Evolutionary conservation across 1,140 invertebrate genomes (phyloP).

Genomic region (Drosophila eugracilis): DNA sequence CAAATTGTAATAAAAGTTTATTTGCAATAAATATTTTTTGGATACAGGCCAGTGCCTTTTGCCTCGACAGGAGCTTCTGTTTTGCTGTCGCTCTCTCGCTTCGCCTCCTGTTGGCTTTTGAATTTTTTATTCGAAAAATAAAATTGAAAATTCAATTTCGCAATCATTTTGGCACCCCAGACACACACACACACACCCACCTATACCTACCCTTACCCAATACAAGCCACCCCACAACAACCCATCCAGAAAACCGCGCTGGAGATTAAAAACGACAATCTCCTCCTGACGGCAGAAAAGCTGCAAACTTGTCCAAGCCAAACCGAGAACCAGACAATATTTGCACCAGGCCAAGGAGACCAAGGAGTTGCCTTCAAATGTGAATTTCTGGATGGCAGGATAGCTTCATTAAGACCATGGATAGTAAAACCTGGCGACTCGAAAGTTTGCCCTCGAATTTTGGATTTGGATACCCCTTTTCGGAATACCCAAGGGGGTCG

Average conservation of each 20-base stretch:
- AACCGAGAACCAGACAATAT: constrained; percentile 8
- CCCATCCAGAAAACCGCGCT: constrained; percentile 39
- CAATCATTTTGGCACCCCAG: constrained; percentile 78
- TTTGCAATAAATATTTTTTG: constrained; percentile 80
- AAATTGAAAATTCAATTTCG: constrained; percentile 82
- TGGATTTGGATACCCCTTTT: constrained; percentile 3
- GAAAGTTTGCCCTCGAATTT: constrained; percentile 57
- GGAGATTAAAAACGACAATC: constrained; percentile 78
- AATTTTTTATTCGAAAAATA: constrained; percentile 80
- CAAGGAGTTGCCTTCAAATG: constrained; percentile 7
- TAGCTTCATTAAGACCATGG: constrained; percentile 47
- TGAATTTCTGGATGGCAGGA: constrained; percentile 1
- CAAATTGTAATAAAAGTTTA: constrained; percentile 82
- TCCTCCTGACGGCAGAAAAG: constrained; percentile 55
- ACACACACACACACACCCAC: background rate
- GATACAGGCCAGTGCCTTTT: constrained; percentile 40
- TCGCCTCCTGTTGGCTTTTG: too few relatives aligned
- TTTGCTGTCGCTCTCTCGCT: constrained; percentile 3
- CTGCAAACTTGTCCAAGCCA: constrained; percentile 34
- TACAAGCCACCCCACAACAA: background rate
- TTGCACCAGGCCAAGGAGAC: constrained; percentile 1
- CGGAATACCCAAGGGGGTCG: constrained; percentile 18
- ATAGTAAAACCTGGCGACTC: constrained; percentile 61
- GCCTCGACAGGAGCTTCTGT: background rate
- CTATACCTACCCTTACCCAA: constrained; percentile 24